phyloP scores from a whole-genome alignment of 2,888 invertebrate species.

The Notodonta ziczac region DNA sequence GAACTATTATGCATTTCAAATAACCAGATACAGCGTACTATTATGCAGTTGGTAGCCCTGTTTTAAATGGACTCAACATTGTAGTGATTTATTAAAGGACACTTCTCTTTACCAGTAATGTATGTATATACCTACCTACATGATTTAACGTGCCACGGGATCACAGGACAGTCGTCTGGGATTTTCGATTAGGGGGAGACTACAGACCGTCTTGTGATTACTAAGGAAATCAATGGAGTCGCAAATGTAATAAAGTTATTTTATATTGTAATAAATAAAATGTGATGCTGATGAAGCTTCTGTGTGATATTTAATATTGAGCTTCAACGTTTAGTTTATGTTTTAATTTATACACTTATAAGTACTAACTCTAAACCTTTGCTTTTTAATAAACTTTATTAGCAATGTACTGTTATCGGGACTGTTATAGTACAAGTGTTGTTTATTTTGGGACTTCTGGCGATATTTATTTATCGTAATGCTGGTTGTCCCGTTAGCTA shows the following conservation, averaged over 20 bases:
- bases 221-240: constrained; percentile 10
- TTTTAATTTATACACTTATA: too few relatives aligned
- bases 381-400: too few relatives aligned
- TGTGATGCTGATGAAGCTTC: too few relatives aligned
- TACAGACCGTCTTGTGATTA: constrained; percentile 36
- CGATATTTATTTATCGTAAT: too few relatives aligned
- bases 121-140: constrained; percentile 13
- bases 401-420: too few relatives aligned
- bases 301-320: too few relatives aligned
- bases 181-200: constrained; percentile 45
- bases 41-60: neutral
- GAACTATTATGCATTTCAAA: neutral
- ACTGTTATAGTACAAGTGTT: too few relatives aligned
- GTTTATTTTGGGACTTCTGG: too few relatives aligned
- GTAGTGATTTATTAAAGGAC: constrained; percentile 13
- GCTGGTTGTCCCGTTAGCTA: too few relatives aligned
- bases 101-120: neutral
- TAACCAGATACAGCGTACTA: neutral
- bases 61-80: neutral
- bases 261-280: too few relatives aligned
- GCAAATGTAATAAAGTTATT: neutral
- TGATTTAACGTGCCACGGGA: constrained; percentile 9
- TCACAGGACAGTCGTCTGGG: constrained; percentile 30
- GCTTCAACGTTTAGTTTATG: too few relatives aligned
- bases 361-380: too few relatives aligned